A percentile compares a stretch with the other conserved stretches of the same genome.
Conservation (phyloP, 2,113 vertebrate genomes). For the Pica pica region DNA sequence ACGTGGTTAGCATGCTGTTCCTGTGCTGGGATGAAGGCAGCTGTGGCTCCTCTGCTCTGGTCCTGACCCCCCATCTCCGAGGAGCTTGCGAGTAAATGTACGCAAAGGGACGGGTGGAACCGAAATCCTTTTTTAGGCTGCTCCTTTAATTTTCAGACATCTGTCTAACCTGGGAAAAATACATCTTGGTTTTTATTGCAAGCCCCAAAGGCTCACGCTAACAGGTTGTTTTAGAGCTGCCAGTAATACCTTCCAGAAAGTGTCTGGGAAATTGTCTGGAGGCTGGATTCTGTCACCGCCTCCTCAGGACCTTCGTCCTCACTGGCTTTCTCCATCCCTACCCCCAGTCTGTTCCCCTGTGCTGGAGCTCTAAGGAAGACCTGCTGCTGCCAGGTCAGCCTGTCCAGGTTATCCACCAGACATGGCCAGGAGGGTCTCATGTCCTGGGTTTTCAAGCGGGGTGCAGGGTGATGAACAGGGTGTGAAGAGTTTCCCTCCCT, state of each 20-base stretch:
- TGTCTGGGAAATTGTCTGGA: background rate
- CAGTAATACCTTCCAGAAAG: constrained; percentile 25
- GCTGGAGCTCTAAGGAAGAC: background rate
- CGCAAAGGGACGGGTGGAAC: background rate
- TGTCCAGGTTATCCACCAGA: background rate
- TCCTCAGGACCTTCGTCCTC: background rate
- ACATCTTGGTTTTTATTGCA: constrained; percentile 26
- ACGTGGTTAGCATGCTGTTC: background rate
- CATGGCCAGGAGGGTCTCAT: background rate
- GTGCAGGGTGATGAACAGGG: background rate
- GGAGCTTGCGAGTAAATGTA: background rate
- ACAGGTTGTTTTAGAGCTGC: constrained; percentile 7
- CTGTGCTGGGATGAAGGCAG: background rate
- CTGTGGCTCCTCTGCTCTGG: background rate
- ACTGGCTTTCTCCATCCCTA: background rate
- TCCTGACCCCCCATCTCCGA: background rate
- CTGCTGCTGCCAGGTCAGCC: background rate
- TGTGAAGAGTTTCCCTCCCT: background rate
- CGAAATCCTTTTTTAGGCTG: background rate
- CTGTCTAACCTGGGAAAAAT: background rate
- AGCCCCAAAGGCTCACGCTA: constrained; percentile 39
- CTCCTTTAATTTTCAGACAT: constrained; percentile 58
- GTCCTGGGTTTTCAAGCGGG: background rate
- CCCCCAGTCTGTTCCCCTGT: background rate
- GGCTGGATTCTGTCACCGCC: background rate